Percentiles rank a stretch among this genome's conserved stretches.
Conservation (phyloP, 2,113 vertebrate species). For the Grammomys surdaster region DNA sequence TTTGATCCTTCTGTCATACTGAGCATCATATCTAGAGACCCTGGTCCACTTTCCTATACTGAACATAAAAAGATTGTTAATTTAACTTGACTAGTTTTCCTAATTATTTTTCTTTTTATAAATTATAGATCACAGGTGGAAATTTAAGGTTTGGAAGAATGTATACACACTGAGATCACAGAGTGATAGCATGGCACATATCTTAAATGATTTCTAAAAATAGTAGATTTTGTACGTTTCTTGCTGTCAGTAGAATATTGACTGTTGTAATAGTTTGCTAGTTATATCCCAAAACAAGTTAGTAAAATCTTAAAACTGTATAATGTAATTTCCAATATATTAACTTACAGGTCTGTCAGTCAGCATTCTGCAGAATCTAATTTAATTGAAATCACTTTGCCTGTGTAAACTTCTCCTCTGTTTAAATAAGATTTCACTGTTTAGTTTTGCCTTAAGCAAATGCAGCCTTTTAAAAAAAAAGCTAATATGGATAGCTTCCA, state of each 20-base stretch:
- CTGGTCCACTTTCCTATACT: neutral
- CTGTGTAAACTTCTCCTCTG: conserved; percentile 90
- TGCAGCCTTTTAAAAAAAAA: conserved; percentile 82
- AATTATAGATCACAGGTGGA: conserved; percentile 44
- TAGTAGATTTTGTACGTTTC: neutral
- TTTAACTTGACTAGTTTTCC: conserved; percentile 33
- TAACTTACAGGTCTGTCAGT: conserved; percentile 86
- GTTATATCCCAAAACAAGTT: conserved; percentile 70
- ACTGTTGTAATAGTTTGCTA: conserved; percentile 75
- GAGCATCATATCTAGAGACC: conserved; percentile 12
- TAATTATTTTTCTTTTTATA: conserved; percentile 42
- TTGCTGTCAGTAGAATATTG: conserved; percentile 11
- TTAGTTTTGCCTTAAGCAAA: conserved; percentile 92
- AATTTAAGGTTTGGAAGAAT: conserved; percentile 15
- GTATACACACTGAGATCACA: neutral
- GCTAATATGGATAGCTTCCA: conserved; percentile 83
- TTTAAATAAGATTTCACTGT: conserved; percentile 92
- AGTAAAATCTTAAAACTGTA: conserved; percentile 81
- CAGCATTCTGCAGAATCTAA: conserved; percentile 88
- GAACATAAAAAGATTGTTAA: conserved; percentile 1
- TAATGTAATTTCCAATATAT: conserved; percentile 79
- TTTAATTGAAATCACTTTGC: conserved; percentile 91
- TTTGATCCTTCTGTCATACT: neutral
- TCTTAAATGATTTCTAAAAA: neutral
- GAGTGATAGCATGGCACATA: conserved; percentile 1